Conservation (phyloP, 2,888 invertebrate species). For the Leucophenga maculata region DNA sequence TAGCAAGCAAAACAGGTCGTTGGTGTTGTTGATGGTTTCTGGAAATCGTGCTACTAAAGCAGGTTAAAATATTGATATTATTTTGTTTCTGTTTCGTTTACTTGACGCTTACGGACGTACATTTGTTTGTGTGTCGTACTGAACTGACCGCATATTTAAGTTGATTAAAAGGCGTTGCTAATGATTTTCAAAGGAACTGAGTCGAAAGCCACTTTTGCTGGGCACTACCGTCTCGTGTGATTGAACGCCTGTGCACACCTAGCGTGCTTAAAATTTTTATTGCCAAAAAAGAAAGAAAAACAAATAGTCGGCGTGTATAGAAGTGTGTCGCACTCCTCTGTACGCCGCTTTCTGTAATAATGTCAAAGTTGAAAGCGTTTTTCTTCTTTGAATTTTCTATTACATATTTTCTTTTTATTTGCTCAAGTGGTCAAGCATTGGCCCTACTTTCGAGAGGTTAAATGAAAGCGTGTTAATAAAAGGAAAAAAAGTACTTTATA, state of each 20-base stretch:
- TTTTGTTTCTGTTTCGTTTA: conserved; percentile 8
- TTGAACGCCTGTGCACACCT: conserved; percentile 28
- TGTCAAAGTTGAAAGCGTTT: conserved; percentile 55
- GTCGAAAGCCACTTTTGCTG: background rate
- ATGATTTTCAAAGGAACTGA: conserved; percentile 43
- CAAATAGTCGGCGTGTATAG: too few species aligned
- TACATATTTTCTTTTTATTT: background rate
- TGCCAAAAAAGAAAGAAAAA: background rate
- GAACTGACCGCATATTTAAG: conserved; percentile 41
- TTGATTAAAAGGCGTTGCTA: conserved; percentile 62
- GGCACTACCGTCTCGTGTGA: background rate
- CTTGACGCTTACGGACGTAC: background rate
- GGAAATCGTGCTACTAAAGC: conserved; percentile 2
- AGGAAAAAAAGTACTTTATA: too few species aligned
- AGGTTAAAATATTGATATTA: background rate
- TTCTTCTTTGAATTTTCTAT: background rate
- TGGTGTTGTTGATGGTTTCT: too few species aligned
- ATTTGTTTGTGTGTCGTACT: conserved; percentile 1
- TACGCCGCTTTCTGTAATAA: conserved; percentile 34
- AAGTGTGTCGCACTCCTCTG: background rate
- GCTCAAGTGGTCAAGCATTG: background rate
- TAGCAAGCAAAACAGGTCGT: too few species aligned
- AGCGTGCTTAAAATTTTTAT: conserved; percentile 14
- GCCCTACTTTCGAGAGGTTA: too few species aligned
- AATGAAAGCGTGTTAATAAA: too few species aligned